Base-by-base conservation (phyloP, 2,888 invertebrate species). In the Liodrosophila aerea region DNA sequence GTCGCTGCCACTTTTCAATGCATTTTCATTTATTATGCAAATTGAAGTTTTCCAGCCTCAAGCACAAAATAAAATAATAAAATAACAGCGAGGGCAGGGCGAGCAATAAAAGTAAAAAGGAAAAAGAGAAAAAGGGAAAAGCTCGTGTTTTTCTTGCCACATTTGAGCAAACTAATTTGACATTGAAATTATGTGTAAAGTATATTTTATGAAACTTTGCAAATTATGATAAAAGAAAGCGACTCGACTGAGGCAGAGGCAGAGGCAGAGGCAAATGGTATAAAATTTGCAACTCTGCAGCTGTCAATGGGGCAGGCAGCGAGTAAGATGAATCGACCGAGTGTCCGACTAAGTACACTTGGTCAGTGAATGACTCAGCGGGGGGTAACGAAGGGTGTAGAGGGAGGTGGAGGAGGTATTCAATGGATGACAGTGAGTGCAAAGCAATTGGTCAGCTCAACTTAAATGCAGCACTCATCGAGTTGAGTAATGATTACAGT, bases 1-100 rank as follows among this genome's bases (percentile, higher is more conserved):
- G 85, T 76, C 84, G 73, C 57, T 76, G 85, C 74, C 86, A 84
- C 85, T 84, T 84, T 78, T 84, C 78, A 84, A 86, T 78, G 78
- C 78, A 78, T 86, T 78, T 78, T 78, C 78, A 78, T 86, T 86
- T 78, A 86, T 78, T 78, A 78, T 78, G 86, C 78, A 78, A 86
- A 78, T 78, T 84, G 86, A 86, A 77, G 78, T 80, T 83, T 64
- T 68, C 64, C 56, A 69, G 70, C 75, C 74, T 49, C 49, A 49
- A 49, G 64, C 74, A 18, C 1, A 44, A 40, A 47, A 50, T 30
- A 61, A 37, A 46, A 63, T 22, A 22, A 22, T 22, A 22, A 22
- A 22, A 22, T 22, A 22, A 22, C 22, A 22, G 2, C 22, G 22
- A n/a, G n/a, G n/a, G n/a, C n/a, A n/a, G n/a, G n/a, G n/a, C n/a